phyloP scores from a whole-genome alignment of 92 coral and sea anemone genomes.

The Actinernus sp. region DNA sequence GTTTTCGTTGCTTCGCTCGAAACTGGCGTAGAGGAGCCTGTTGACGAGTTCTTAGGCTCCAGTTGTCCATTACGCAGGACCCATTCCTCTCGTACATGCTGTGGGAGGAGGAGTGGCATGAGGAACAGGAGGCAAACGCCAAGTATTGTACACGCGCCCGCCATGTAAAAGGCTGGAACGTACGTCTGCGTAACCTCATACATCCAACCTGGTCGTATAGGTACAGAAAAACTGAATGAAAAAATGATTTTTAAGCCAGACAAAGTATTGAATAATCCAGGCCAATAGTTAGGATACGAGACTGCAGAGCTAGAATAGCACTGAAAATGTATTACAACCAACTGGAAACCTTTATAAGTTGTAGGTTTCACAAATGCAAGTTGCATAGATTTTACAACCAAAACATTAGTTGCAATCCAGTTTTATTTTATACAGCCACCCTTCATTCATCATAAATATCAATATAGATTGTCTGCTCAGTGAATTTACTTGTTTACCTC shows the following conservation, averaged over 20 bases:
- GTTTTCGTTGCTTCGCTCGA: constrained; percentile 40
- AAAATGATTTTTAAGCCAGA: not conserved
- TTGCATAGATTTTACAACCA: too few relatives aligned
- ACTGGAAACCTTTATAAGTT: too few relatives aligned
- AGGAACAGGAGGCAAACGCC: constrained; percentile 80
- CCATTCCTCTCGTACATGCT: constrained; percentile 63
- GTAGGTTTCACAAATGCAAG: too few relatives aligned
- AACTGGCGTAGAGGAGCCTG: constrained; percentile 32
- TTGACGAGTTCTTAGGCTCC: constrained; percentile 12
- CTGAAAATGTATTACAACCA: too few relatives aligned
- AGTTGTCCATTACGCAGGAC: constrained; percentile 16
- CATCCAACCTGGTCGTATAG: constrained; percentile 83
- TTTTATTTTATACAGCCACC: too few relatives aligned
- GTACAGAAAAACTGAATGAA: not conserved
- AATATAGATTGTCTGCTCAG: too few relatives aligned
- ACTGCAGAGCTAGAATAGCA: too few relatives aligned
- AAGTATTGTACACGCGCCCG: constrained; percentile 78
- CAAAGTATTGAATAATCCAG: not conserved
- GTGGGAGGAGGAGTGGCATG: constrained; percentile 77
- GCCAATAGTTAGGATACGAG: not conserved
- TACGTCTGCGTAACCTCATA: constrained; percentile 58
- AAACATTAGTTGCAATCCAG: too few relatives aligned
- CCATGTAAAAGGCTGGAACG: constrained; percentile 85
- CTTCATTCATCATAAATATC: too few relatives aligned
- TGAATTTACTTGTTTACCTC: too few relatives aligned